Base-by-base conservation (phyloP, 2,113 vertebrate species). In the Aramus guarauna region DNA sequence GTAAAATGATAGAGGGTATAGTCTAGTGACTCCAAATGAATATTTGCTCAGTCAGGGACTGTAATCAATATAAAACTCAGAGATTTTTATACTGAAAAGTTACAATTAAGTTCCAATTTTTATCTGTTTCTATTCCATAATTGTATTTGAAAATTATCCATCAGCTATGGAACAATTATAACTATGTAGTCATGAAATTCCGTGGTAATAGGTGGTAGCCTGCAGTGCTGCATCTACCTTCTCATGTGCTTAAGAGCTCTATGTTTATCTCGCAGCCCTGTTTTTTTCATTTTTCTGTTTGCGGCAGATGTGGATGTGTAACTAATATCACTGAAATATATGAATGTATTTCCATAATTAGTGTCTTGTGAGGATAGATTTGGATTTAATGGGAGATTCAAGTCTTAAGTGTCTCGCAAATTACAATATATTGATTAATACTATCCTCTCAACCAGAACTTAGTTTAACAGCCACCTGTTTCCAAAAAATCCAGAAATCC, bases 321-420 rank as follows among this genome's bases (percentile, higher is more conserved):
- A 85, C 82, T 78, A 91, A 90, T 71, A 84, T 82, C 30, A 85
- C 17, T 87, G 75, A 95, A 96, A 96, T 90, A 82, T 55, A 69
- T 77, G n/a, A 88, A 92, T 95, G 5, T 13, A 84, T 96, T 94
- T 91, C 94, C 90, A 92, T 97, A 96, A 95, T 94, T 82, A 95
- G 72, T 72, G 59, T 74, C 88, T 86, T 66, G 53, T 91, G 90
- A 87, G 47, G 73, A 52, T 72, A 96, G 86, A 71, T 90, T 90
- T 90, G 64, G 75, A 92, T 91, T 80, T 93, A 91, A 90, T 82
- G 59, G 64, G 48, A 36, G 45, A 91, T 73, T 92, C 68, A 55
- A 75, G 45, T 71, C 55, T 87, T 71, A 88, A 91, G 41, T 88
- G 30, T 88, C 87, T 96, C 95, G 78, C n/a, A 96, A 59, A 94